These are phyloP conservation scores for Tympanuchus pallidicinctus DNA, from an alignment of 2,113 vertebrate genomes.

Conservation along the genomic window DNA sequence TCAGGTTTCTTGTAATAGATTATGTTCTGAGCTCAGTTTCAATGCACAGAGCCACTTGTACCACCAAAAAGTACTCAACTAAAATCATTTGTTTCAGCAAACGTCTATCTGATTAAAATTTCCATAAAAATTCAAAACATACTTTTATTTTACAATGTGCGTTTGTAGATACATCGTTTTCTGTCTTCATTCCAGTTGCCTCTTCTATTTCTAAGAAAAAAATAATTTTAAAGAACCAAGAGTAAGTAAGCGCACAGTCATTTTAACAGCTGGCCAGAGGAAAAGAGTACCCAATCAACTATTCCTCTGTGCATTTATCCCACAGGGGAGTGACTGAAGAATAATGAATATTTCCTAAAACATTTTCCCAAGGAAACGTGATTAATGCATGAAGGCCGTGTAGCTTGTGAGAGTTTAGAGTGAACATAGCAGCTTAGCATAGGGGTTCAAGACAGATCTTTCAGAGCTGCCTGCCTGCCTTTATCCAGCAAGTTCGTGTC, in stretches of 20 bases:
- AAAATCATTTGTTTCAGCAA: neutral
- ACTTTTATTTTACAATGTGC: conserved; percentile 80
- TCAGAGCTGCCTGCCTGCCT: neutral
- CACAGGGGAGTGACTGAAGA: neutral
- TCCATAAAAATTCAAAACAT: conserved; percentile 8
- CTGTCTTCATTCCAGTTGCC: conserved; percentile 59
- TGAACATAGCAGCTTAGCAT: neutral
- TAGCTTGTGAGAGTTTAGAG: neutral
- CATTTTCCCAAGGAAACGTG: neutral
- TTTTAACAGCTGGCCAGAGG: neutral
- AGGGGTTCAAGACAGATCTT: neutral
- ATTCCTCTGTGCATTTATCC: neutral
- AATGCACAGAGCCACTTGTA: neutral
- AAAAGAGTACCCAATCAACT: neutral
- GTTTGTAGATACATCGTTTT: conserved; percentile 41
- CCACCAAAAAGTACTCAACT: neutral
- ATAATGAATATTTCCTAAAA: neutral
- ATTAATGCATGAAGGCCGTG: neutral
- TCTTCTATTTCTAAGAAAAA: conserved; percentile 84
- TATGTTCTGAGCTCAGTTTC: neutral
- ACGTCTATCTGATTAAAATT: neutral
- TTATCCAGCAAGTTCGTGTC: neutral
- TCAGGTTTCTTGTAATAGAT: neutral
- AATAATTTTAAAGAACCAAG: neutral
- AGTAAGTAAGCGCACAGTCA: neutral